phyloP scores from a whole-genome alignment of 2,888 invertebrate species.

The Ischnus inquisitorius region DNA sequence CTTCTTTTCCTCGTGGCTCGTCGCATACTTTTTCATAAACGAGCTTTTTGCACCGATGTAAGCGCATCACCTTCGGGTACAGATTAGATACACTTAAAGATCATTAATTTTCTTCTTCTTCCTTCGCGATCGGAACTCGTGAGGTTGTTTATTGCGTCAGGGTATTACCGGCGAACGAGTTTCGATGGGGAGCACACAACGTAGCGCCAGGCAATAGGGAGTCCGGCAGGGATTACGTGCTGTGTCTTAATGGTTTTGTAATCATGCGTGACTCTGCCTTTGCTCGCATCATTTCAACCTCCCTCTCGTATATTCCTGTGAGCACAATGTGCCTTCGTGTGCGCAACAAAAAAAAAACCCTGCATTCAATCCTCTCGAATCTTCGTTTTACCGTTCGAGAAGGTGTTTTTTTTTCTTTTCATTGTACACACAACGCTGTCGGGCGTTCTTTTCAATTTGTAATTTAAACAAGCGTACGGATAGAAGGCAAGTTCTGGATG shows the following conservation, averaged over 20 bases:
- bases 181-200: conserved; percentile 30
- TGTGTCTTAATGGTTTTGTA: conserved; percentile 68
- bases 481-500: background rate
- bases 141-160: conserved; percentile 69
- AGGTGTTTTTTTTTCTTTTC: background rate
- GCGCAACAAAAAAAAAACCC: conserved; percentile 26
- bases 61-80: conserved; percentile 31
- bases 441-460: conserved; percentile 37
- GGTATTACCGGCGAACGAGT: conserved; percentile 56
- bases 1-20: background rate
- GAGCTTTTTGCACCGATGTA: background rate
- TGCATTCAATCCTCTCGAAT: conserved; percentile 31
- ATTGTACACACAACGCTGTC: conserved; percentile 14
- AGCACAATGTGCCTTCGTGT: conserved; percentile 37
- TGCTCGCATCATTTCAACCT: conserved; percentile 41
- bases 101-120: conserved; percentile 68
- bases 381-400: conserved; percentile 41
- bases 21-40: background rate
- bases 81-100: conserved; percentile 66
- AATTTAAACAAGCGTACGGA: conserved; percentile 28
- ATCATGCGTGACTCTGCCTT: conserved; percentile 62
- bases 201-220: conserved; percentile 41
- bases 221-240: conserved; percentile 52
- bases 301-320: conserved; percentile 41
- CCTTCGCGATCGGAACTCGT: conserved; percentile 39